Conservation (phyloP, 2,888 invertebrate genomes). For the Subacronicta megacephala region DNA sequence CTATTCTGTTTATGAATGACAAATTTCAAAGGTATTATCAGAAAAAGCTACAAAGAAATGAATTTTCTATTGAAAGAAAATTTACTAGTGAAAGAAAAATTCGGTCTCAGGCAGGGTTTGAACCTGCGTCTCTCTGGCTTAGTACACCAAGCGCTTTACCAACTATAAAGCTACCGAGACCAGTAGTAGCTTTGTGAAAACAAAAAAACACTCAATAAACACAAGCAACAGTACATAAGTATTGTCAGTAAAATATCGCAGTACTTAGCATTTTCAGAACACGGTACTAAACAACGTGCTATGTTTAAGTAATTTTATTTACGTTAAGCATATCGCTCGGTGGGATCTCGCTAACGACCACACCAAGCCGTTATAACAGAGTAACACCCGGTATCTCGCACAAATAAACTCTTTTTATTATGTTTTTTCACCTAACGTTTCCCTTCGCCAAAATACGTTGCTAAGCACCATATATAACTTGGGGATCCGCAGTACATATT, state of each 20-base stretch:
- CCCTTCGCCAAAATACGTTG: slow-evolving; percentile 29
- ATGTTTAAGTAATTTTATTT: slow-evolving; percentile 63
- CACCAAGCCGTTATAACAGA: slow-evolving; percentile 62
- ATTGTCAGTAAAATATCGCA: slow-evolving; percentile 4
- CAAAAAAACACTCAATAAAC: too few relatives aligned
- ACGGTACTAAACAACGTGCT: slow-evolving; percentile 27
- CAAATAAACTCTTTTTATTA: slow-evolving; percentile 56
- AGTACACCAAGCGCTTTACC: too few relatives aligned
- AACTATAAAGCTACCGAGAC: too few relatives aligned
- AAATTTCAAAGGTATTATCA: too few relatives aligned
- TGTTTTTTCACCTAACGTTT: slow-evolving; percentile 36
- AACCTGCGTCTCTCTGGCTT: too few relatives aligned
- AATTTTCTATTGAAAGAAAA: too few relatives aligned
- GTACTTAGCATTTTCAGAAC: slow-evolving; percentile 15
- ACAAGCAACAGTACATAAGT: too few relatives aligned
- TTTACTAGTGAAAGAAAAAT: too few relatives aligned
- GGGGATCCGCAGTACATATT: slow-evolving; percentile 46
- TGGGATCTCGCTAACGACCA: slow-evolving; percentile 66
- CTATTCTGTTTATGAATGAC: too few relatives aligned
- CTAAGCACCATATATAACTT: slow-evolving; percentile 34
- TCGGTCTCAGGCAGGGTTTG: too few relatives aligned
- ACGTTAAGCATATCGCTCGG: slow-evolving; percentile 61
- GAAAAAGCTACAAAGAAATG: too few relatives aligned
- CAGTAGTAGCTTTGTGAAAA: neutral
- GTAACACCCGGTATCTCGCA: slow-evolving; percentile 53